Evolutionary conservation across 2,797 vertebrate species (phyloP), one percentile per base, ranked within the genome.

Genomic region (Aeoliscus strigatus): DNA sequence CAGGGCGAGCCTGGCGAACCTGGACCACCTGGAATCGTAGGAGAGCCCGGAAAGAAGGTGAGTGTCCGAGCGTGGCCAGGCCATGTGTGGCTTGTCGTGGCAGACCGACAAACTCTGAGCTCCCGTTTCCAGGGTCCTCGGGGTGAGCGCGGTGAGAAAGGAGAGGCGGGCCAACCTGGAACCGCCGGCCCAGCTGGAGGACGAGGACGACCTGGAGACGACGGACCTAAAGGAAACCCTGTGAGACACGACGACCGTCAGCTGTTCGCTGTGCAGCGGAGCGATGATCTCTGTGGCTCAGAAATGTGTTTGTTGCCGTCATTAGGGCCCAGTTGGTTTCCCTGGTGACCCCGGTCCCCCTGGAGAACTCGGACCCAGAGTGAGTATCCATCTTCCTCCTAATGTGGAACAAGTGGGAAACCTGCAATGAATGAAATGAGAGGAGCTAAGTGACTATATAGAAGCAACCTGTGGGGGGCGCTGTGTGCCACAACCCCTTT

Each of bases 121-220:
- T 24, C 17, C 14, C 21, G 14, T 44, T 11, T 51, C 8, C 27
- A 99, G 96, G 96, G 96, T 58, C 94, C 96, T 49, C 98, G 97
- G 91, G 96, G 96, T 35, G 96, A 99, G 76, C 86, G 95, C 68
- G 96, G 96, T 82, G 96, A 99, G 62, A 99, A 99, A 80, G 96
- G 96, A 51, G 96, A 99, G 66, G 89, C 92, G 27, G 96, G 96
- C 16, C 93, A 94, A 7, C 84, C 96, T 27, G 96, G 96, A 70
- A 79, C 94, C 72, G 93, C 96, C n/a, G 96, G 96, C 70, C 94
- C 95, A 24, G 86, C 96, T 10, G 96, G 96, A 42, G 88, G 89
- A 51, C 98, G 97, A 87, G 96, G 96, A 72, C 96, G 96, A 42
- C 93, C 96, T 48, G 96, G 96, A 76, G 94, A 98, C 38, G 96